Conservation (phyloP, 1,140 invertebrate genomes). For the Coenobita brevimanus region DNA sequence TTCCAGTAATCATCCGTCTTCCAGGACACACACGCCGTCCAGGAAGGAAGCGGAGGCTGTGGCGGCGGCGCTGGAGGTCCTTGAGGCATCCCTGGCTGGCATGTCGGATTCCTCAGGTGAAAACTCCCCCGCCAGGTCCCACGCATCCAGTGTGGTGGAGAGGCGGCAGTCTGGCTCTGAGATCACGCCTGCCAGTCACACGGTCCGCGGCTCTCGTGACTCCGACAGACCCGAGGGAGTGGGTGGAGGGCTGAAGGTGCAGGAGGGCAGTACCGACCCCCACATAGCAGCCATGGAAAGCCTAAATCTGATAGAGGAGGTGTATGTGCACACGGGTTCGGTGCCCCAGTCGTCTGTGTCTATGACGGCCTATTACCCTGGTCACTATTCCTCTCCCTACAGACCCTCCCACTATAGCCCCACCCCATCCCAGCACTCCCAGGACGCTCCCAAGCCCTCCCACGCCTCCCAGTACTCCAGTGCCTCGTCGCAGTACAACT, state of each 20-base stretch:
- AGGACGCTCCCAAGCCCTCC: background rate
- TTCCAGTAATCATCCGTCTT: background rate
- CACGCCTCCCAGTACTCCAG: background rate
- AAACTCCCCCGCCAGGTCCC: conserved; percentile 33
- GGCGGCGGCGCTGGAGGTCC: conserved; percentile 22
- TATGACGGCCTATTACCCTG: conserved; percentile 47
- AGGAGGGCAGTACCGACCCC: background rate
- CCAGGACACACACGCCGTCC: background rate
- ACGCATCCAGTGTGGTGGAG: conserved; percentile 42
- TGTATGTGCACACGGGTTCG: conserved; percentile 23
- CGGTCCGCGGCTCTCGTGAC: background rate
- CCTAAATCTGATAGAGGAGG: conserved; percentile 58
- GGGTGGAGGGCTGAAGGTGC: background rate
- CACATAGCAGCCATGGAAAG: background rate
- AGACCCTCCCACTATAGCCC: background rate
- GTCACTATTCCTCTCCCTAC: conserved; percentile 14
- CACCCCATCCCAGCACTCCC: background rate
- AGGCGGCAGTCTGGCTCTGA: conserved; percentile 9
- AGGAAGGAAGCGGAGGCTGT: conserved; percentile 23
- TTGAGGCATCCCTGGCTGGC: conserved; percentile 33
- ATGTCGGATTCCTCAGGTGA: conserved; percentile 49
- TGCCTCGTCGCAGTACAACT: no score
- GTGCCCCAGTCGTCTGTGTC: conserved; percentile 42
- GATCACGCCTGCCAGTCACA: background rate
- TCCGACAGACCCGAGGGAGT: no score